These are phyloP conservation scores for Trinectes maculatus DNA, from an alignment of 2,113 vertebrate species.

Conservation along the genomic window DNA sequence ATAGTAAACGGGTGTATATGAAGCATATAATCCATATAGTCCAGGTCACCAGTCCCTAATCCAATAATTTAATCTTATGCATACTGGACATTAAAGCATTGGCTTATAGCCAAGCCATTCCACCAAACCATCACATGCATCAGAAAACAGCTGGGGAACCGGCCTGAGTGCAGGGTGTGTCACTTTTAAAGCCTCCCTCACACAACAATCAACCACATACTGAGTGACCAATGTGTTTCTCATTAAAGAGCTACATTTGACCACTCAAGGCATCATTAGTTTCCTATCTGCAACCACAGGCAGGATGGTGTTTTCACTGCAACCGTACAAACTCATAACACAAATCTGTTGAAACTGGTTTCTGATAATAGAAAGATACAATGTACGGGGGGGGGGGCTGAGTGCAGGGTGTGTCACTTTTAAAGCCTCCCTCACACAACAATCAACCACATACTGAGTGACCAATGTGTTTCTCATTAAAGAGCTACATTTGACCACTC, in stretches of 20 bases:
- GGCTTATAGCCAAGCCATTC: conserved; percentile 17
- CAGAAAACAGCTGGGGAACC: neutral
- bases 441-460: conserved; percentile 57
- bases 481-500: conserved; percentile 53
- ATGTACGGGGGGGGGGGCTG: conserved; percentile 21
- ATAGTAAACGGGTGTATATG: too few relatives aligned
- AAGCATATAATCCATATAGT: conserved; percentile 42
- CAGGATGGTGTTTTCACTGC: conserved; percentile 43
- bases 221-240: conserved; percentile 58
- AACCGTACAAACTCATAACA: conserved; percentile 18
- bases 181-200: conserved; percentile 19
- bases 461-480: conserved; percentile 67
- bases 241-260: conserved; percentile 66
- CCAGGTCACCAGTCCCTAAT: conserved; percentile 62
- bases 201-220: conserved; percentile 55
- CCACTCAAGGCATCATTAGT: conserved; percentile 30
- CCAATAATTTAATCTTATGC: conserved; percentile 64
- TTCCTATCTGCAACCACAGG: conserved; percentile 25
- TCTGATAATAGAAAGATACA: conserved; percentile 34
- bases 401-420: too few relatives aligned
- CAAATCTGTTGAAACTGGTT: conserved; percentile 12
- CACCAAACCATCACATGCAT: conserved; percentile 28
- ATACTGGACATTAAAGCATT: conserved; percentile 22
- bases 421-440: too few relatives aligned
- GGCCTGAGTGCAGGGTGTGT: conserved; percentile 1